Evolutionary conservation across 1,140 invertebrate species (phyloP).

Genomic region (Penaeus indicus): DNA sequence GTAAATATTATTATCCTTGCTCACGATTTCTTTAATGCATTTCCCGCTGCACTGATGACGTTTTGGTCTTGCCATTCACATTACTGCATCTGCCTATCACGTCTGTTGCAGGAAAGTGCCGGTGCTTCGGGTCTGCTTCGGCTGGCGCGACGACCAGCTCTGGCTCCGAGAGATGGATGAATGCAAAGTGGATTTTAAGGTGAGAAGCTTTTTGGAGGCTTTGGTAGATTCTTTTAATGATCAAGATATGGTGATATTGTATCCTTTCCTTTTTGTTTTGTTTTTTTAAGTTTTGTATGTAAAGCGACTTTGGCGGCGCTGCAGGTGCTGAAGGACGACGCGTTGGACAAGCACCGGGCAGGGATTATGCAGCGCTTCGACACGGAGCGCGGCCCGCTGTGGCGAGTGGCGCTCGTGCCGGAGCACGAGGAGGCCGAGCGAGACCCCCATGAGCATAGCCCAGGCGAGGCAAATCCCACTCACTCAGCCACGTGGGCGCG

Average conservation of each 20-base stretch:
- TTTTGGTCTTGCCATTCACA: too few relatives aligned
- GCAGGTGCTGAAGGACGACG: not conserved
- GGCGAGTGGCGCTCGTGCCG: conserved; percentile 24
- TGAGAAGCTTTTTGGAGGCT: not conserved
- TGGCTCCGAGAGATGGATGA: conserved; percentile 6
- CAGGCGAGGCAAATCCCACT: too few relatives aligned
- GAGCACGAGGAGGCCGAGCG: too few relatives aligned
- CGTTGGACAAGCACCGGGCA: not conserved
- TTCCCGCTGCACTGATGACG: too few relatives aligned
- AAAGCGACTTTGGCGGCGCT: not conserved
- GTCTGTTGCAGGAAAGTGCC: not conserved
- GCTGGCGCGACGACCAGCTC: not conserved
- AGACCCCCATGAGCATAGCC: too few relatives aligned
- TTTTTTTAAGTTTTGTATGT: too few relatives aligned
- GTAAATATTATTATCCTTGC: too few relatives aligned
- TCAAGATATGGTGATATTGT: not conserved
- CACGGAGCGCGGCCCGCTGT: conserved; percentile 38
- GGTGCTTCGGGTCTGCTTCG: not conserved
- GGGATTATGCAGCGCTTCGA: conserved; percentile 23
- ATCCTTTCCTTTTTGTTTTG: not conserved
- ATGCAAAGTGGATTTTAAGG: not conserved
- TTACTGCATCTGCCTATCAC: too few relatives aligned
- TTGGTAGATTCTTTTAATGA: not conserved
- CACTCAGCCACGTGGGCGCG: too few relatives aligned
- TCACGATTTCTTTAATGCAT: too few relatives aligned